Base-by-base conservation (phyloP, 2,113 vertebrate species). In the Merops nubicus region DNA sequence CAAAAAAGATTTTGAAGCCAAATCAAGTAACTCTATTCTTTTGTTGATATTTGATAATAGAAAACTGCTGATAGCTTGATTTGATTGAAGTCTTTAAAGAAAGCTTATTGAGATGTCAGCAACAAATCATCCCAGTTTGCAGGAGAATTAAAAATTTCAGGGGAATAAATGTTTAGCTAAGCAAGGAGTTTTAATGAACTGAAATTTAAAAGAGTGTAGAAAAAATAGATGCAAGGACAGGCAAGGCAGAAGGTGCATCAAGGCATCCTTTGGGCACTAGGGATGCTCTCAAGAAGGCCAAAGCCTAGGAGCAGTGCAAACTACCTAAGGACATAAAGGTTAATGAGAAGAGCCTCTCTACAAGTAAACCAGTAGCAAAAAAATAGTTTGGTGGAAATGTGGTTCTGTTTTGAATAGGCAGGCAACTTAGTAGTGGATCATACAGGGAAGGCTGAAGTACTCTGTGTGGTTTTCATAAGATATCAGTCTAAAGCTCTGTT, bases 391-490 rank as follows among this genome's bases (percentile, higher is more conserved):
- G 47, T 54, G 87, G 57, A 92, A 89, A 15, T 34, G 26, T 1
- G 5, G 1, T 3, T 38, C 17, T 69, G n/a, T 42, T 79, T 31
- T 86, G 43, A 59, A 21, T 23, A 29, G 45, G 18, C 21, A 80
- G 9, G n/a, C 31, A 45, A 31, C 14, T 69, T 73, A 48, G 26
- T 75, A 42, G 51, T 19, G 43, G 5, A 5, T 75, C 9, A 14
- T 67, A 29, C 3, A 16, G 8, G 70, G 18, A 40, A 65, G 20
- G 26, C 62, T 82, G 22, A 64, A 90, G 14, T 75, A n/a, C 10
- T 81, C 0, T 0, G 0, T 57, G 25, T 56, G 11, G 0, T 75
- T 74, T 48, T 88, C n/a, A n/a, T n/a, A n/a, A n/a, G n/a, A n/a
- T n/a, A n/a, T n/a, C n/a, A n/a, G n/a, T n/a, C n/a, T n/a, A n/a